Evolutionary conservation across 2,888 invertebrate genomes (phyloP), one percentile per base, ranked within the genome.

Genomic region (Cheiracanthium punctorium): DNA sequence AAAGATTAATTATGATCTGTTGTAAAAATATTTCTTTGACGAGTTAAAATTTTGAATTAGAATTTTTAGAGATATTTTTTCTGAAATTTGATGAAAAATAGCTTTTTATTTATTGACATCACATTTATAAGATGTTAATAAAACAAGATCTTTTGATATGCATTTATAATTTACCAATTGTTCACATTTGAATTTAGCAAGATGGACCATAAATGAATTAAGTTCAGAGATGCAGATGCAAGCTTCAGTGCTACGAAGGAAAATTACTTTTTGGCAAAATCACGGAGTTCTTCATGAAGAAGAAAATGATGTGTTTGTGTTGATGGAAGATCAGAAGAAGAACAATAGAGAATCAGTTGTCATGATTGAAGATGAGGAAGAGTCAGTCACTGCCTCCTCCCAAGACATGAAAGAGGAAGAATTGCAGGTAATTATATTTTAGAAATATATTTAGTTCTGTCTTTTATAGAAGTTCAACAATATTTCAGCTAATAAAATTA

Each of bases 401-500:
- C 96, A 97, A 91, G 97, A 97, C 91, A 98, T 98, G 91, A 93
- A 97, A 84, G 97, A 98, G 92, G 97, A 97, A 90, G 98, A 98
- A 91, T 93, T 98, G 82, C 97, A 97, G 93, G 93, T 92, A 84
- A 58, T 67, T 33, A 29, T 30, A 20, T 30, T 24, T 43, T 69
- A 37, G 24, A 29, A 75, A 8, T 37, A 8, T 37, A 37, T n/a
- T n/a, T n/a, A n/a, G n/a, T n/a, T n/a, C n/a, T n/a, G n/a, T n/a
- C n/a, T n/a, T n/a, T n/a, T n/a, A n/a, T n/a, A n/a, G n/a, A n/a
- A n/a, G n/a, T n/a, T n/a, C n/a, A n/a, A n/a, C n/a, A n/a, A n/a
- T n/a, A n/a, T n/a, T n/a, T n/a, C n/a, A n/a, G n/a, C n/a, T n/a
- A n/a, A n/a, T n/a, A n/a, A n/a, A n/a, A n/a, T n/a, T n/a, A n/a